phyloP scores from a whole-genome alignment of 2,113 vertebrate genomes.

The Motacilla alba region DNA sequence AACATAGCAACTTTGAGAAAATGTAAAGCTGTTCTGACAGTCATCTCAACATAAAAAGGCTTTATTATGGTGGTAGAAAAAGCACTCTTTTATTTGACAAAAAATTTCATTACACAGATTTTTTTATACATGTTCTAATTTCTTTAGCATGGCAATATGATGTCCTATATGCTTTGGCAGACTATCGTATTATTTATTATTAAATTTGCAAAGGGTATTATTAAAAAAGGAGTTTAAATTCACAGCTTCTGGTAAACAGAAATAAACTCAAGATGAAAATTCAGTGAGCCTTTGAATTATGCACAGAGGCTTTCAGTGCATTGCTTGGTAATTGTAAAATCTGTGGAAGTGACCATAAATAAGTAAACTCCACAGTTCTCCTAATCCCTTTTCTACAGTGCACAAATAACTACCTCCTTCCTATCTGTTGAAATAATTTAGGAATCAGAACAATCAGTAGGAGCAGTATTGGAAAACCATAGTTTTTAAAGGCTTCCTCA shows the following conservation, averaged over 20 bases:
- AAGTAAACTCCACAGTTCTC: constrained; percentile 20
- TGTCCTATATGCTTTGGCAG: background rate
- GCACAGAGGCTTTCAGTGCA: constrained; percentile 22
- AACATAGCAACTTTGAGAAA: background rate
- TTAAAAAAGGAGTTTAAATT: constrained; percentile 43
- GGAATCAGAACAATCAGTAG: background rate
- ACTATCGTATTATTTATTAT: constrained; percentile 24
- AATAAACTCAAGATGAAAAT: constrained; percentile 44
- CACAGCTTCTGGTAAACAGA: constrained; percentile 37
- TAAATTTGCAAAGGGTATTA: constrained; percentile 50
- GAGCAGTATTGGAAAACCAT: background rate
- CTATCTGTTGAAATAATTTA: background rate
- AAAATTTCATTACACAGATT: constrained; percentile 6
- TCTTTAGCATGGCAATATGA: background rate
- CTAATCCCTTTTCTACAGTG: background rate
- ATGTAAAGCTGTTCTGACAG: background rate
- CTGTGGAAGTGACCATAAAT: constrained; percentile 35
- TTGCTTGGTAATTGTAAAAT: constrained; percentile 8
- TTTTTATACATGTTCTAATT: constrained; percentile 3
- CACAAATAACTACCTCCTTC: background rate
- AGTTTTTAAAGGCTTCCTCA: background rate
- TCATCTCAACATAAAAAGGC: background rate
- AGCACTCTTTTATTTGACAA: constrained; percentile 25
- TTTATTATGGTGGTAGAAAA: background rate
- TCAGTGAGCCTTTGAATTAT: constrained; percentile 39